Evolutionary conservation across 1,140 invertebrate species (phyloP), one percentile per base, ranked within the genome.

Genomic region (Bicyclus anynana): DNA sequence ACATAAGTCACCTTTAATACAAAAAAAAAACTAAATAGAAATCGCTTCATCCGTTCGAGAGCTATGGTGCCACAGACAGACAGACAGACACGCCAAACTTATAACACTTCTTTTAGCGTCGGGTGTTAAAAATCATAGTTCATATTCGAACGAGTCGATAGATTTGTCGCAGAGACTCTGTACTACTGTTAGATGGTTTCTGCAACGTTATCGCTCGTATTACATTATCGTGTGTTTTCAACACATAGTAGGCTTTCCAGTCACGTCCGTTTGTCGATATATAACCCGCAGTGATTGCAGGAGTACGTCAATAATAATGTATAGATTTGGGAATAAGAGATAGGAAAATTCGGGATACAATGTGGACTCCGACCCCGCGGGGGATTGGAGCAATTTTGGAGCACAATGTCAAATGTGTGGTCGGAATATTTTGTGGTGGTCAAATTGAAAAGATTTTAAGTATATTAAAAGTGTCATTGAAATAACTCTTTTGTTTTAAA

Each of bases 201-300:
- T 23, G 23, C 23, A 33, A 12, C 29, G 29, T 12, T 3, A 33
- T 12, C 29, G 29, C 29, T 40, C 1, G 1, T 16, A 16, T 40
- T 40, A 1, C 5, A 5, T 10, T 1, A 1, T 2, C 53, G 54
- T 69, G 37, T 66, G 46, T 65, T 65, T 55, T 20, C 38, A n/a
- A n/a, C n/a, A 14, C 13, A 23, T 23, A 52, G 49, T 72, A 72
- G 62, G 48, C 38, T 60, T 69, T 69, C 75, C 56, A 42, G 66
- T 72, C 77, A 77, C 74, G 70, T 73, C 50, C 47, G 48, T 42
- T 48, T 48, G 57, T 56, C 66, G 60, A 80, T 80, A 74, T 74
- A 79, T 72, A 72, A 63, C 67, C 59, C 55, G 61, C 69, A 62
- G 74, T 80, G 77, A 80, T 80, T 80, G 72, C 72, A 69, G 71